These are phyloP conservation scores for Stichopus horrens DNA, from an alignment of 53 echinoderm and acorn worm species.

Conservation along the genomic window DNA sequence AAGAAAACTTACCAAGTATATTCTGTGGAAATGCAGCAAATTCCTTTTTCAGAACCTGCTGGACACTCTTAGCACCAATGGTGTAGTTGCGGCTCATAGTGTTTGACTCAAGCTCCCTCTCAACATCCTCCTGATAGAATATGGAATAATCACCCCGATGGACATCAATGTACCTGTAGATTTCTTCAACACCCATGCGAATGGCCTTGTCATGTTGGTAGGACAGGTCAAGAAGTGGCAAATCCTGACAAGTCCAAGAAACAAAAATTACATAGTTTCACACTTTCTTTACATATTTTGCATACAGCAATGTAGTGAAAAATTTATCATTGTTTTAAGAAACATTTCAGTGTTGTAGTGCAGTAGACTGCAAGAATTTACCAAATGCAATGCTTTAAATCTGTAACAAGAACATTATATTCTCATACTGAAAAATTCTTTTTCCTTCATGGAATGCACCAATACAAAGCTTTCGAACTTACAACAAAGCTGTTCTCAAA, in stretches of 20 bases:
- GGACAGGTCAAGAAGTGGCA: constrained; percentile 44
- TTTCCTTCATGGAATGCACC: no score
- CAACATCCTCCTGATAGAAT: constrained; percentile 35
- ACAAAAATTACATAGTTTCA: no score
- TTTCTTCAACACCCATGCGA: constrained; percentile 16
- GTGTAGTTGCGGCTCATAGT: constrained; percentile 26
- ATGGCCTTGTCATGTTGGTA: constrained; percentile 23
- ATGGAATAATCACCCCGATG: constrained; percentile 14
- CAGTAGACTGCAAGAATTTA: no score
- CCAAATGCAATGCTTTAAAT: no score
- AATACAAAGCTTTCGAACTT: constrained; percentile 26
- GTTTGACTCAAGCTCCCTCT: not conserved
- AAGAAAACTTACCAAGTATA: not conserved
- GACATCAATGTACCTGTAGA: constrained; percentile 35
- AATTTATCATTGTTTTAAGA: no score
- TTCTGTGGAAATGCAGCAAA: not conserved
- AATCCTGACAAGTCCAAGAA: not conserved
- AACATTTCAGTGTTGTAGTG: no score
- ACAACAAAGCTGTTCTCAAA: constrained; percentile 74
- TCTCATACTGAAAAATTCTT: no score
- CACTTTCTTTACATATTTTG: no score
- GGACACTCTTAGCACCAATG: constrained; percentile 8
- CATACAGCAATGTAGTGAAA: no score
- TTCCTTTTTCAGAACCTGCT: constrained; percentile 3
- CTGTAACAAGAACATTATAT: no score